Percentiles rank a stretch among this genome's conserved stretches.
These are phyloP conservation scores for Orchestia grillus DNA, from an alignment of 1,140 invertebrate species.

Conservation along the genomic window DNA sequence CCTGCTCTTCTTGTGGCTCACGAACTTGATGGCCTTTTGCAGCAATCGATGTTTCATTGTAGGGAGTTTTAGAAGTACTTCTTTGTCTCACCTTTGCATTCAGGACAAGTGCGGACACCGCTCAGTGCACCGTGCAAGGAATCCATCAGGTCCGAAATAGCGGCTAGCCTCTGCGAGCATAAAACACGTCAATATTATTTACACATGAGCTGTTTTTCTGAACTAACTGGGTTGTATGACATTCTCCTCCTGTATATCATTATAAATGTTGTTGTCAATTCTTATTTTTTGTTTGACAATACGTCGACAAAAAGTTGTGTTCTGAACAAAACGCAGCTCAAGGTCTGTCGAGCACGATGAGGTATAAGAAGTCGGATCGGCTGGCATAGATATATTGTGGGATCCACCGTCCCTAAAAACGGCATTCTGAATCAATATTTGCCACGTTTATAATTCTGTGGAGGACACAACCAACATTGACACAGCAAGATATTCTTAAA, in stretches of 20 bases:
- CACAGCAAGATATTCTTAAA: background rate
- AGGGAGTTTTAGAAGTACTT: background rate
- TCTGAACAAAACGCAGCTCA: background rate
- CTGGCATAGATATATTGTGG: background rate
- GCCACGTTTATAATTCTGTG: background rate
- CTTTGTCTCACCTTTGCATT: conserved; percentile 64
- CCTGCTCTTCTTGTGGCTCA: background rate
- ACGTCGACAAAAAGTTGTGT: background rate
- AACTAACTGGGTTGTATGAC: background rate
- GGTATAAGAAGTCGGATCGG: background rate
- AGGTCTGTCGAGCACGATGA: background rate
- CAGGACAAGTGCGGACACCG: conserved; percentile 63
- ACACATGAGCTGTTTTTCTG: background rate
- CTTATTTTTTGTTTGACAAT: background rate
- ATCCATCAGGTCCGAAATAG: conserved; percentile 64
- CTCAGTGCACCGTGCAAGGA: conserved; percentile 63
- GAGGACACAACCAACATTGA: background rate
- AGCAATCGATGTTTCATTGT: background rate
- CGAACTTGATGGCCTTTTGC: background rate
- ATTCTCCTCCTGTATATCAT: background rate
- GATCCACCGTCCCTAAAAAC: background rate
- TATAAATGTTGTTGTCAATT: background rate
- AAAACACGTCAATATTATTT: background rate
- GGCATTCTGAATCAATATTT: background rate
- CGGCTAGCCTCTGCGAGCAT: conserved; percentile 58